A percentile compares a stretch with the other conserved stretches of the same genome.
These are phyloP conservation scores for Chalcosyrphus nemorum DNA, from an alignment of 2,888 invertebrate species.

Conservation along the genomic window DNA sequence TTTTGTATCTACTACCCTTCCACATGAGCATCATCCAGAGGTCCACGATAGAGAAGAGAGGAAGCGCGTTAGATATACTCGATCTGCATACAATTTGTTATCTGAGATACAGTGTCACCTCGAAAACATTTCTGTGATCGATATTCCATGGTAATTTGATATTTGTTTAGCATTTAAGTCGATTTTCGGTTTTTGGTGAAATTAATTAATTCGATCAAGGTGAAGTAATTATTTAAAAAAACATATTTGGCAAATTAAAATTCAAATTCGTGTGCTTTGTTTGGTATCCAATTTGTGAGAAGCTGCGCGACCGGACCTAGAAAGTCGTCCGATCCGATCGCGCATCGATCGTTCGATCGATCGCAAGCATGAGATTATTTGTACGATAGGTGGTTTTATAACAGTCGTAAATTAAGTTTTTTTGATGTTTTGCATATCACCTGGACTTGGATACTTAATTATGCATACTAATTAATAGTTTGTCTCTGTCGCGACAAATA, in stretches of 20 bases:
- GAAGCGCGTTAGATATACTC: neutral
- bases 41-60: neutral
- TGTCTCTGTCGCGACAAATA: neutral
- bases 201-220: conserved; percentile 65
- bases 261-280: conserved; percentile 57
- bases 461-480: conserved; percentile 26
- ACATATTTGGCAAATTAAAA: conserved; percentile 71
- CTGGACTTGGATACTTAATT: neutral
- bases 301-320: neutral
- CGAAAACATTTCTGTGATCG: conserved; percentile 58
- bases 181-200: neutral
- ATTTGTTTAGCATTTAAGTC: conserved; percentile 26
- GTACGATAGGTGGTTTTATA: conserved; percentile 29
- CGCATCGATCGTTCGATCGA: neutral
- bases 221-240: conserved; percentile 62
- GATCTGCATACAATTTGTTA: conserved; percentile 70
- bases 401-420: conserved; percentile 28
- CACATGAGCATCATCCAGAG: neutral
- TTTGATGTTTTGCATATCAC: conserved; percentile 54
- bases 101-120: conserved; percentile 67
- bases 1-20: neutral
- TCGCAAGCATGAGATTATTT: conserved; percentile 30
- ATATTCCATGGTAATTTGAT: conserved; percentile 67
- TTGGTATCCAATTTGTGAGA: conserved; percentile 53
- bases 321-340: neutral